Evolutionary conservation across 2,113 vertebrate species (phyloP), one percentile per base, ranked within the genome.

Genomic region (Crypturellus undulatus): DNA sequence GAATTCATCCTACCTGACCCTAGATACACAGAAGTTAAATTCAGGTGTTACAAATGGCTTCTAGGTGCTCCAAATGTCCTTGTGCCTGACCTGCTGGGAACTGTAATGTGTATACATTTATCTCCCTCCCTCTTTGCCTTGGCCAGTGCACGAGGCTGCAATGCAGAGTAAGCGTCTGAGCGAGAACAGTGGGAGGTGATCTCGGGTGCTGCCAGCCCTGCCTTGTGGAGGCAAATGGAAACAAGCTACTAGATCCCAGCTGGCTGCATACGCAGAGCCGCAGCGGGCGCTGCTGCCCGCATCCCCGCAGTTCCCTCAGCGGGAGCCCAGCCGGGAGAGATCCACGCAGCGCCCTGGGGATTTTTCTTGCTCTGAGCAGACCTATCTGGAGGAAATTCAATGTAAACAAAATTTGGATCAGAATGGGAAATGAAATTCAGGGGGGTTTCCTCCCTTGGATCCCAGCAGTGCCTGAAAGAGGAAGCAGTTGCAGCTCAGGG

Each of bases 341-440:
- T 32, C 83, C 1, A 1, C 10, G 16, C 0, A 1, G 20, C 2
- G 1, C 3, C 0, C 6, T 62, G 45, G n/a, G 10, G 52, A 36
- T 25, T 36, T 34, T 2, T 60, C 8, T 36, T 62, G 18, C 28
- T 73, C 40, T 34, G 24, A 71, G 32, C 1, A 1, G 34, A 9
- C 8, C 32, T 1, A 0, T 42, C n/a, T 56, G n/a, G 54, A 71
- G 54, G 34, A 3, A 8, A 43, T 76, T 71, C 10, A 28, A 12
- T 10, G 28, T 5, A 63, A 63, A n/a, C 14, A 80, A 45, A 77
- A 80, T 21, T 2, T 77, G 3, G n/a, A 54, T 72, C 6, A n/a
- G 80, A n/a, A 85, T 4, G 15, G 77, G 36, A 88, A 80, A 56
- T 7, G 4, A 62, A 70, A 80, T 52, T 5, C 6, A 7, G 5